A percentile compares a stretch with the other conserved stretches of the same genome.
phyloP scores from a whole-genome alignment of 2,888 invertebrate species.

The Heliconius hortense region DNA sequence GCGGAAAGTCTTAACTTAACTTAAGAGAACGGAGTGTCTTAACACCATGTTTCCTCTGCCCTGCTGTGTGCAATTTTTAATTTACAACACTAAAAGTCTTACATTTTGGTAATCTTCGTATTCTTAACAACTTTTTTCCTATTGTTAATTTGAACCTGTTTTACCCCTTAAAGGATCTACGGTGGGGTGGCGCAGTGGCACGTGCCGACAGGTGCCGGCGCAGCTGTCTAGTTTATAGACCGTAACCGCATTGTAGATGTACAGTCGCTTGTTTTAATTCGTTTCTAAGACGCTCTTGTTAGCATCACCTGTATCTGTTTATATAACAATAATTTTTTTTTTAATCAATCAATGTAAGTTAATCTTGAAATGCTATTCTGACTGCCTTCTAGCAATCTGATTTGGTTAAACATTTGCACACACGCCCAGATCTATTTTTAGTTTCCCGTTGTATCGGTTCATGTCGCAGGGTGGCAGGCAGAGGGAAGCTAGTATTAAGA shows the following conservation, averaged over 20 bases:
- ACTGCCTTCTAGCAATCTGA: no score
- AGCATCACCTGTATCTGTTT: neutral
- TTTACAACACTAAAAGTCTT: neutral
- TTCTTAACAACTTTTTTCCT: neutral
- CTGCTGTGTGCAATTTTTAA: no score
- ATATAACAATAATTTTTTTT: neutral
- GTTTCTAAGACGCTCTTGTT: neutral
- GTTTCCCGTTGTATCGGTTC: no score
- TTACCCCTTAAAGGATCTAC: slow-evolving; percentile 26
- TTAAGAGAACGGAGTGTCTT: no score
- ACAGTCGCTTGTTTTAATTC: neutral
- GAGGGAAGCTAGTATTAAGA: no score
- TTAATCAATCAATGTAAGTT: neutral
- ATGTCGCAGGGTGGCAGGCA: no score
- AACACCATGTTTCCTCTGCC: no score
- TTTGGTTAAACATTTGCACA: no score
- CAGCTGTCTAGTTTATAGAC: slow-evolving; percentile 29
- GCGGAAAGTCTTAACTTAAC: no score
- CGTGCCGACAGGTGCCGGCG: slow-evolving; percentile 55
- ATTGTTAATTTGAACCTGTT: neutral
- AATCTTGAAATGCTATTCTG: no score
- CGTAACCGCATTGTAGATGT: slow-evolving; percentile 21
- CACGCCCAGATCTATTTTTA: no score
- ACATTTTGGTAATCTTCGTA: neutral
- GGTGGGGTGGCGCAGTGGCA: slow-evolving; percentile 40